phyloP scores from a whole-genome alignment of 2,888 invertebrate genomes.

The Dryocosmus kuriphilus region DNA sequence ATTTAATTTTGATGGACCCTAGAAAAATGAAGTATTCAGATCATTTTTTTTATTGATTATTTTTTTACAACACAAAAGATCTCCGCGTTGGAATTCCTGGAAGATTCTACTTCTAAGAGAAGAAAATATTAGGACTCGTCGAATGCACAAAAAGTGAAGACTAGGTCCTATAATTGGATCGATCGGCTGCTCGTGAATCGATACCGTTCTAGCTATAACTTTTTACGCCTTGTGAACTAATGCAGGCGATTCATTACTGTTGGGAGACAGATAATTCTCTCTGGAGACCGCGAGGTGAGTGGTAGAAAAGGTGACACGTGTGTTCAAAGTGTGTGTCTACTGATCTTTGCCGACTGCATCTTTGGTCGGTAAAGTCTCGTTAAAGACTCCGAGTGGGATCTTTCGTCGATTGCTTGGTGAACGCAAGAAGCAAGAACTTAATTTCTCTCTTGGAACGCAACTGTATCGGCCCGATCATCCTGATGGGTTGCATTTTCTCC shows the following conservation, averaged over 20 bases:
- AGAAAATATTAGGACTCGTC: background rate
- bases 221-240: background rate
- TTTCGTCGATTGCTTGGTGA: constrained; percentile 62
- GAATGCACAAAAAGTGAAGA: background rate
- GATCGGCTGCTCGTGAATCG: background rate
- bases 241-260: constrained; percentile 16
- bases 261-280: constrained; percentile 33
- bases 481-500: constrained; percentile 64
- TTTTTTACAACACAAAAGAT: background rate
- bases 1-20: background rate
- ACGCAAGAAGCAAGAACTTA: constrained; percentile 71
- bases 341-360: constrained; percentile 65
- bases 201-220: background rate
- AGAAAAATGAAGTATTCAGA: background rate
- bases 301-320: constrained; percentile 61
- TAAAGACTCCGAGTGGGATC: constrained; percentile 62
- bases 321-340: constrained; percentile 56
- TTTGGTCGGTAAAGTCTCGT: constrained; percentile 58
- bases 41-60: background rate
- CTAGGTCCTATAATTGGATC: constrained; percentile 13
- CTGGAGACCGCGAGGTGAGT: constrained; percentile 10
- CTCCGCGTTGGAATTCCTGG: background rate
- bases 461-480: constrained; percentile 69
- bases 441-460: constrained; percentile 73
- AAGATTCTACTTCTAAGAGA: background rate